A percentile compares a stretch with the other conserved stretches of the same genome.
Evolutionary conservation across 2,113 vertebrate genomes (phyloP).

Genomic region (Phyllostomus discolor): DNA sequence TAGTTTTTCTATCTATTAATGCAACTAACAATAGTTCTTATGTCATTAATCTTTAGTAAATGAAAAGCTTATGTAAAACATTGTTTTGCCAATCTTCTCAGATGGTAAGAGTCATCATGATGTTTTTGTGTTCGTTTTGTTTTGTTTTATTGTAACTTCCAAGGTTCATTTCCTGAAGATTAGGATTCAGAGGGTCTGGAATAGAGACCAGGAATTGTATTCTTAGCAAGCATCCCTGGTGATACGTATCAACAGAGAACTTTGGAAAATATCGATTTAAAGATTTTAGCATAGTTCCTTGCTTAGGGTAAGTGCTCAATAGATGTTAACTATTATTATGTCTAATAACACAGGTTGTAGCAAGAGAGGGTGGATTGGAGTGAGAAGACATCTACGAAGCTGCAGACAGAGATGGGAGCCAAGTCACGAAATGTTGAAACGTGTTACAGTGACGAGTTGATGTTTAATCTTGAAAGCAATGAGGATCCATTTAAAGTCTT

Average conservation of each 20-base stretch:
- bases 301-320: not conserved
- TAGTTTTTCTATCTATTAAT: not conserved
- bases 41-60: not conserved
- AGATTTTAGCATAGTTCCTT: not conserved
- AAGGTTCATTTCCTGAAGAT: not conserved
- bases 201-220: not conserved
- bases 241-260: not conserved
- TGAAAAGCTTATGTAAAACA: not conserved
- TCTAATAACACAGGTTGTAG: not conserved
- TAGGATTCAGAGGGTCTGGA: not conserved
- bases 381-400: not conserved
- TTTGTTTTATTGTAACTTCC: not conserved
- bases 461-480: constrained; percentile 32
- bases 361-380: not conserved
- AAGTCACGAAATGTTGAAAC: not conserved
- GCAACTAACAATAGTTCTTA: not conserved
- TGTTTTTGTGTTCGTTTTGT: not conserved
- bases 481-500: not conserved
- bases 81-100: not conserved
- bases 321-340: not conserved
- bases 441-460: not conserved
- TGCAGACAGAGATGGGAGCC: not conserved
- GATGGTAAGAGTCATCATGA: not conserved
- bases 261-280: not conserved
- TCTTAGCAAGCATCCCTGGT: constrained; percentile 24